Conservation (phyloP, 53 echinoderm and acorn worm genomes). For the Echinarachnius parma region DNA sequence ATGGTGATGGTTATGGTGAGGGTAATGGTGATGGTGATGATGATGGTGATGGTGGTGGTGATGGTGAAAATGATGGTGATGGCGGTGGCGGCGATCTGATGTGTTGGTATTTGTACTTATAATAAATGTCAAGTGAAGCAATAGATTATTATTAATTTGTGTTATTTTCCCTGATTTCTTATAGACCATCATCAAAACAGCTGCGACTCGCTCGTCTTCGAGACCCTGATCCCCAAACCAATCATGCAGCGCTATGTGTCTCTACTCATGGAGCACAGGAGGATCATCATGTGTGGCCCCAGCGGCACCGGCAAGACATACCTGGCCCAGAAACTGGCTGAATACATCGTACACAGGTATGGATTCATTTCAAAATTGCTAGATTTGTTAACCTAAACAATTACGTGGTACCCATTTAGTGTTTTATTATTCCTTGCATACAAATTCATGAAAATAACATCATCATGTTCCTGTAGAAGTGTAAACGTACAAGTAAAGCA, state of each 20-base stretch:
- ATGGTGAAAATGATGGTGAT: not conserved
- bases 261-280: conserved; percentile 83
- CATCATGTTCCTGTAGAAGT: too few species aligned
- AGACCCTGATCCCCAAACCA: conserved; percentile 93
- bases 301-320: conserved; percentile 98
- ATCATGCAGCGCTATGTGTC: conserved; percentile 96
- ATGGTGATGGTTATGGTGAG: too few species aligned
- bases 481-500: too few species aligned
- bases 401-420: not conserved
- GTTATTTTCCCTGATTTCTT: too few species aligned
- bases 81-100: not conserved
- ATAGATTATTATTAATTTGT: too few species aligned
- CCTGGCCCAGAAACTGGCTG: conserved; percentile 96
- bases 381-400: not conserved
- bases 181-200: conserved; percentile 84
- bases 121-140: too few species aligned
- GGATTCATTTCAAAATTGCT: not conserved
- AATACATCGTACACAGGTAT: conserved; percentile 98
- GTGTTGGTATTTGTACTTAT: too few species aligned
- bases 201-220: conserved; percentile 91
- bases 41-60: not conserved
- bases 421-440: not conserved
- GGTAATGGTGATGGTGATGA: not conserved
- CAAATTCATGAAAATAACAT: not conserved
- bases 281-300: conserved; percentile 98